Percentiles rank a stretch among this genome's conserved stretches.
These are phyloP conservation scores for Trematomus loennbergii DNA, from an alignment of 2,113 vertebrate species.

Conservation along the genomic window DNA sequence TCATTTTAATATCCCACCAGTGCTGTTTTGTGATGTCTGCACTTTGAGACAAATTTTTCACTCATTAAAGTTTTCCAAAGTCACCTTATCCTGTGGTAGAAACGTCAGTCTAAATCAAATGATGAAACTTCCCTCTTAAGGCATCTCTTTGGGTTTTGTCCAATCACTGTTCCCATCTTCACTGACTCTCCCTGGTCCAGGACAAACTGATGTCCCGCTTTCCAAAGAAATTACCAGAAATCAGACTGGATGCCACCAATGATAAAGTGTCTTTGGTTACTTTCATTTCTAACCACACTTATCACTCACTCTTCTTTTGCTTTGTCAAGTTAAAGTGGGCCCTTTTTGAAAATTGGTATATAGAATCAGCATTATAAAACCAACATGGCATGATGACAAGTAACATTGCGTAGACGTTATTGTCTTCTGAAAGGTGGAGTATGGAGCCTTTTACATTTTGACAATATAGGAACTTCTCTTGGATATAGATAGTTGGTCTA, in stretches of 20 bases:
- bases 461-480: too few relatives aligned
- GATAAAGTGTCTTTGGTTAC: not conserved
- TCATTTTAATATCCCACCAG: constrained; percentile 16
- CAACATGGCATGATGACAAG: not conserved
- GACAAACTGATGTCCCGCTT: constrained; percentile 12
- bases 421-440: not conserved
- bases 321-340: not conserved
- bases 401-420: not conserved
- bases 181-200: constrained; percentile 18
- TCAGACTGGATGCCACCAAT: constrained; percentile 36
- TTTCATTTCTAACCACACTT: not conserved
- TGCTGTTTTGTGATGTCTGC: constrained; percentile 15
- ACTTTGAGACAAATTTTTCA: not conserved
- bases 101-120: constrained; percentile 12
- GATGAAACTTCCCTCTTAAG: not conserved
- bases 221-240: constrained; percentile 41
- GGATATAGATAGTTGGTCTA: too few relatives aligned
- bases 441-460: too few relatives aligned
- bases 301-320: not conserved
- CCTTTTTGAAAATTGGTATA: not conserved
- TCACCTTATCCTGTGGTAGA: not conserved
- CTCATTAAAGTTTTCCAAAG: constrained; percentile 25
- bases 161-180: constrained; percentile 32
- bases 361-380: not conserved
- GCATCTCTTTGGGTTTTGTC: constrained; percentile 15